Base-by-base conservation (phyloP, 2,113 vertebrate species). In the Ophthalmolycus amberensis region DNA sequence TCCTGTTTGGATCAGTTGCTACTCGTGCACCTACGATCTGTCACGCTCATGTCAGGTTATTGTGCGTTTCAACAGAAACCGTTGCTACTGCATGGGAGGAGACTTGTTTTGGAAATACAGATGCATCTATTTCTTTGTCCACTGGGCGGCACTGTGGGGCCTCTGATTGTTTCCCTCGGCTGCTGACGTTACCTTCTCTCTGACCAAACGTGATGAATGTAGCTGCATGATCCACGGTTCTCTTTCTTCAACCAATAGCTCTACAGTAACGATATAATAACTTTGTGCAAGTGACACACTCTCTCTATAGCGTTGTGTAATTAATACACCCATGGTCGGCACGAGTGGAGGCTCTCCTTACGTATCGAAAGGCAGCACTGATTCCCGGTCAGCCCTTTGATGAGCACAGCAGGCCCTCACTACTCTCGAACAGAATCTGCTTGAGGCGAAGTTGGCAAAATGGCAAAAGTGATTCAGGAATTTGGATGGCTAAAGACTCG, bases 141-240 rank as follows among this genome's bases (percentile, higher is more conserved):
- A 91, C 79, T 87, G 83, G 92, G 87, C 89, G 93, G 90, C 83
- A 92, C 62, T 80, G 75, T 93, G 84, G 82, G 71, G 80, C 68
- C 75, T 90, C 29, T 66, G 65, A 64, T 71, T 71, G 58, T 64
- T 63, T 70, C 70, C 67, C 62, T 56, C 29, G 44, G n/a, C 37
- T 7, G 52, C 40, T 66, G 46, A n/a, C 44, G 6, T 67, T 10
- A 32, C 18, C 37, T 64, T 68, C 12, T 15, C 15, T 32, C 27
- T 29, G 9, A 16, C 38, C 58, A n/a, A 56, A 20, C 63, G 20
- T n/a, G 7, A 85, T 50, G 3, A 59, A 27, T 16, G 6, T 9
- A 64, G 48, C 72, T 6, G 18, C 15, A 20, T 16, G 46, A 54
- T 6, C 0, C 4, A 8, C 18, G 15, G 12, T 54, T 1, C 7